Evolutionary conservation across 1,140 invertebrate species (phyloP).

Genomic region (Cydia strobilella): DNA sequence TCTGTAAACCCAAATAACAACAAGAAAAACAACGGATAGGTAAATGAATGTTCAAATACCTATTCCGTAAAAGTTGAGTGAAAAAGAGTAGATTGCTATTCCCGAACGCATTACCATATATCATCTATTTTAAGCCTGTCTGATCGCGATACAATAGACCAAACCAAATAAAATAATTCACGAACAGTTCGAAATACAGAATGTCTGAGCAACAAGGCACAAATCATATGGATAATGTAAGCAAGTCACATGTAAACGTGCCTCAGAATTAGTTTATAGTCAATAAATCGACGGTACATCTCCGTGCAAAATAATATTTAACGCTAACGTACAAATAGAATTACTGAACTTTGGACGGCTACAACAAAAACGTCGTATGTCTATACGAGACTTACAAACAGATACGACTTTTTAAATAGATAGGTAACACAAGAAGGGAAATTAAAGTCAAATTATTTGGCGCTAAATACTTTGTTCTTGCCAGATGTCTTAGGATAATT

Average conservation of each 20-base stretch:
- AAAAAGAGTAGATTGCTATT: neutral
- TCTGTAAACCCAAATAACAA: no score
- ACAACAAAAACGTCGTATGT: neutral
- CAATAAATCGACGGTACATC: constrained; percentile 47
- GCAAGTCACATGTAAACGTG: constrained; percentile 37
- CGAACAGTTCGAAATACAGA: neutral
- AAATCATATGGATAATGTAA: constrained; percentile 29
- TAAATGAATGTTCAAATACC: neutral
- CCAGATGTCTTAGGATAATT: neutral
- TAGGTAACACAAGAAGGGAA: neutral
- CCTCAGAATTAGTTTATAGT: constrained; percentile 44
- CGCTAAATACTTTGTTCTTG: constrained; percentile 1
- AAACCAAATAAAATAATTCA: constrained; percentile 9
- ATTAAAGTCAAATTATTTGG: neutral
- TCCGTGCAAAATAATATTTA: constrained; percentile 31
- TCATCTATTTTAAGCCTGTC: neutral
- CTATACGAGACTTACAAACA: neutral
- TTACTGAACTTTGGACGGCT: neutral
- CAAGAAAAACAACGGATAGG: no score
- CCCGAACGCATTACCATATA: neutral
- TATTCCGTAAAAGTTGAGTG: neutral
- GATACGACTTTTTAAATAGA: neutral
- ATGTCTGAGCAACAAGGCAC: neutral
- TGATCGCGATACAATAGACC: neutral
- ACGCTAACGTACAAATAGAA: constrained; percentile 32